Base-by-base conservation (phyloP, 2,888 invertebrate genomes). In the Boloria selene region DNA sequence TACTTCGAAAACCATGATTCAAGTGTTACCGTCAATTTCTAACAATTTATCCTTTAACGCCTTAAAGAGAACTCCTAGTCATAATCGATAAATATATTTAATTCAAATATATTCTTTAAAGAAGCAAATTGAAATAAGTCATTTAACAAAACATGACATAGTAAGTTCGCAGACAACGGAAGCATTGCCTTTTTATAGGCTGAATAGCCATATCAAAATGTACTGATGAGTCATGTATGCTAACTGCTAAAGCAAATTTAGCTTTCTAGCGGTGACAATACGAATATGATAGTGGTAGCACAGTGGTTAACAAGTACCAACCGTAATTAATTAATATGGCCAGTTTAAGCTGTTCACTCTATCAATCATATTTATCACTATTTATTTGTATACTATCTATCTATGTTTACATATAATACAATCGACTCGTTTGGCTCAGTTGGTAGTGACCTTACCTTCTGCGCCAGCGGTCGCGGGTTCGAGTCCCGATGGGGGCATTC, bases 161-260 rank as follows among this genome's bases (percentile, higher is more conserved):
- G 17, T 47, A 31, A 65, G 56, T 61, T 16, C 55, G 18, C 17
- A 18, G 44, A 42, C 22, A 51, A 61, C 64, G 64, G 61, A 68
- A 68, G 58, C 64, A 31, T 50, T 44, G 47, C 55, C 61, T 50
- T 58, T 61, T 65, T 59, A 56, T 31, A 50, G 61, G 58, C 64
- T 65, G 68, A 71, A 68, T 68, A 68, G 61, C 65, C 66, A 59
- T 61, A 49, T 62, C 61, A 54, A 62, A 67, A 65, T 70, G 51
- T 62, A 58, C 50, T 52, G 44, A 53, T 70, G 70, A 71, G 60
- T 71, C 71, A 70, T 61, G 50, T 53, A 22, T 38, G 52, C 18
- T 16, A n/a, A 53, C 31, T 53, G 59, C 18, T 50, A 7, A 13
- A 17, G 18, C 0, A 64, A 47, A 58, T 13, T 53, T 7, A 47